Evolutionary conservation across 2,113 vertebrate genomes (phyloP).

Genomic region (Xenopus laevis): DNA sequence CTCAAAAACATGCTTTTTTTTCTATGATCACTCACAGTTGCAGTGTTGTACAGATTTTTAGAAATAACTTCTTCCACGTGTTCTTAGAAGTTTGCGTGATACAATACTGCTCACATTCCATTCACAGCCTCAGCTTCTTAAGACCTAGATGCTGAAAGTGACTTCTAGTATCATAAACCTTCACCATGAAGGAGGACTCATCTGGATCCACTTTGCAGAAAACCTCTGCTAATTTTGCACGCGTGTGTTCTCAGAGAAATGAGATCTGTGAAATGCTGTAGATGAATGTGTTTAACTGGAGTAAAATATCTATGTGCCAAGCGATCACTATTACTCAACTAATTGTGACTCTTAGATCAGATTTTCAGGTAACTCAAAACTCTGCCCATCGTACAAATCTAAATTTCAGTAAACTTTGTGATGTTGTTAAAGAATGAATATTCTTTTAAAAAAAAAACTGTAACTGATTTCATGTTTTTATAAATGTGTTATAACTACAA

Average conservation of each 20-base stretch:
- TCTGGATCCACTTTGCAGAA: slow-evolving; percentile 34
- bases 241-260: background rate
- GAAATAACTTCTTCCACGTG: slow-evolving; percentile 30
- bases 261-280: background rate
- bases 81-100: background rate
- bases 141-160: slow-evolving; percentile 5
- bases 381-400: too few relatives aligned
- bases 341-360: background rate
- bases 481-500: too few relatives aligned
- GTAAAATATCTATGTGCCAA: background rate
- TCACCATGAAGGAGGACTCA: slow-evolving; percentile 12
- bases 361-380: background rate
- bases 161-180: slow-evolving; percentile 5
- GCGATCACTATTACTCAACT: background rate
- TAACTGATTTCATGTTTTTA: too few relatives aligned
- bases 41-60: background rate
- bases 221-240: slow-evolving; percentile 17
- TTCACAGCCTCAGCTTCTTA: slow-evolving; percentile 6
- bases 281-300: slow-evolving; percentile 16
- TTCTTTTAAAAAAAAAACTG: too few relatives aligned
- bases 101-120: slow-evolving; percentile 27
- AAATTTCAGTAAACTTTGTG: too few relatives aligned
- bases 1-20: background rate
- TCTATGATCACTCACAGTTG: background rate
- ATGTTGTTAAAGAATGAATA: too few relatives aligned